Base-by-base conservation (phyloP, 2,113 vertebrate genomes). In the Hippoglossus stenolepis region DNA sequence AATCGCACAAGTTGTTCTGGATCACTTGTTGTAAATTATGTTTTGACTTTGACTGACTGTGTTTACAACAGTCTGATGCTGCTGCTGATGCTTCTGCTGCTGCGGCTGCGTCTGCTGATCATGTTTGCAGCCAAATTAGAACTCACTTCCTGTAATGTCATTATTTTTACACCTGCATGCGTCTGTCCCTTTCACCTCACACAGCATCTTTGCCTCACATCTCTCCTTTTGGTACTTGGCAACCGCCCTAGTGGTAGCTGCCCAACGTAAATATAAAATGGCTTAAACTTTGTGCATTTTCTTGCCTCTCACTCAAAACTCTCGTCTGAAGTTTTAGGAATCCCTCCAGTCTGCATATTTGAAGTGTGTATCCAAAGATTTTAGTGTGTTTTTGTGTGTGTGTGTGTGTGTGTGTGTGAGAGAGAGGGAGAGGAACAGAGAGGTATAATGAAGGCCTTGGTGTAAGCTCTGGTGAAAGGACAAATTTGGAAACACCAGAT, bases 381-480 rank as follows among this genome's bases (percentile, higher is more conserved):
- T 66, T 51, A 14, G 65, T 47, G 47, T 64, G 69, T 59, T 60
- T 72, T 47, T 43, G 78, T 57, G 73, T 31, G 61, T 54, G 77
- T 67, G 74, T 73, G 77, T 73, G 35, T 65, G 60, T 43, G 77
- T 57, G 57, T 45, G 65, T 28, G 60, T 47, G 67, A 18, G 62
- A 49, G 80, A 38, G 73, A 56, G 40, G 20, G 53, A 18, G 71
- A 21, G 79, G 54, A 40, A 72, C 15, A 81, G 69, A 63, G 73
- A 53, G 84, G 87, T 74, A 87, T 92, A 93, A 94, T 93, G 85
- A 93, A 81, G 73, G 91, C 86, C 87, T 91, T 92, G 87, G 77
- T 88, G 81, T 78, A 85, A 82, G 82, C 87, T 76, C 84, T 91
- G 90, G 89, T 90, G 79, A 89, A 85, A 84, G 74, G 87, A 92